Conservation (phyloP, 2,797 vertebrate genomes). For the Syngnathus acus region DNA sequence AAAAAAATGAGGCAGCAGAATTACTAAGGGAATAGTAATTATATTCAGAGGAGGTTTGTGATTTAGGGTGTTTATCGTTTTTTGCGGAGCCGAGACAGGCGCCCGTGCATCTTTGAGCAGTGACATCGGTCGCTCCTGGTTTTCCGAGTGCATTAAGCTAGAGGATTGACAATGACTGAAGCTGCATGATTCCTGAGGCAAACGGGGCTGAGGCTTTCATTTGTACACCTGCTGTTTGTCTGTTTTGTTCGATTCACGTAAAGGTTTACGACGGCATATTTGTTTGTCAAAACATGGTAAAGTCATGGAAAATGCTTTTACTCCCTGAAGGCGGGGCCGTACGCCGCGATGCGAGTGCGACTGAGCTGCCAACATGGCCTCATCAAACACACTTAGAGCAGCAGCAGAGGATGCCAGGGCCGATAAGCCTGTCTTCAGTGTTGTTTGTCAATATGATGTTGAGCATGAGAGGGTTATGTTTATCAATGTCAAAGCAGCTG, state of each 20-base stretch:
- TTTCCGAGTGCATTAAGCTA: slow-evolving; percentile 53
- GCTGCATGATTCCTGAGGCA: slow-evolving; percentile 42
- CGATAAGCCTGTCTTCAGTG: slow-evolving; percentile 20
- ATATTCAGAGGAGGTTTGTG: slow-evolving; percentile 51
- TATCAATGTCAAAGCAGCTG: slow-evolving; percentile 47
- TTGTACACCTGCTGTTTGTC: slow-evolving; percentile 23
- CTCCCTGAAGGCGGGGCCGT: slow-evolving; percentile 3
- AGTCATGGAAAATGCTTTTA: slow-evolving; percentile 6
- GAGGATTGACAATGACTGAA: slow-evolving; percentile 62
- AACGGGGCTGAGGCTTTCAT: slow-evolving; percentile 31
- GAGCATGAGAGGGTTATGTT: slow-evolving; percentile 45
- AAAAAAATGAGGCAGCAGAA: slow-evolving; percentile 31
- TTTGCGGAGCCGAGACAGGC: slow-evolving; percentile 36
- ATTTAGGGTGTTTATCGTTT: slow-evolving; percentile 51
- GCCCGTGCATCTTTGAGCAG: slow-evolving; percentile 24
- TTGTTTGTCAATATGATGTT: slow-evolving; percentile 44
- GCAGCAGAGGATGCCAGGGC: slow-evolving; percentile 20
- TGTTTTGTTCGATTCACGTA: slow-evolving; percentile 13
- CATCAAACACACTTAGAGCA: slow-evolving; percentile 30
- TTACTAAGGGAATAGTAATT: slow-evolving; percentile 62
- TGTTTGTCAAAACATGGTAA: slow-evolving; percentile 23
- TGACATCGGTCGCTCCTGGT: slow-evolving; percentile 30
- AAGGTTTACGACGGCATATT: slow-evolving; percentile 22
- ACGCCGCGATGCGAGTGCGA: slow-evolving; percentile 17
- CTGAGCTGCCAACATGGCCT: slow-evolving; percentile 21